Evolutionary conservation across 2,113 vertebrate species (phyloP).

Genomic region (Chloropsis hardwickii): DNA sequence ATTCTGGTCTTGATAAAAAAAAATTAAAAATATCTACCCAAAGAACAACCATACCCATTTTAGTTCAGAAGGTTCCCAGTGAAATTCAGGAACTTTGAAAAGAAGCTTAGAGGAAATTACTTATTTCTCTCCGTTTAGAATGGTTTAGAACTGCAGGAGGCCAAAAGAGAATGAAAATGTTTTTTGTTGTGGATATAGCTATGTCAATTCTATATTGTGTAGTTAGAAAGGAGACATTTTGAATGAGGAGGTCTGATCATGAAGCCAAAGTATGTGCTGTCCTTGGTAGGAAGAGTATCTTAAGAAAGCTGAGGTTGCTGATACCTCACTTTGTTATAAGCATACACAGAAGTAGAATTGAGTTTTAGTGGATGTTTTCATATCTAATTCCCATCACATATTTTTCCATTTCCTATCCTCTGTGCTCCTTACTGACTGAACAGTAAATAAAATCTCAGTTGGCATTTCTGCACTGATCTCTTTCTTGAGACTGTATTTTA

Average conservation of each 20-base stretch:
- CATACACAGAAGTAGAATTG: neutral
- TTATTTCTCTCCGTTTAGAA: neutral
- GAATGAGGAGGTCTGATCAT: neutral
- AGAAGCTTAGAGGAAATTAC: neutral
- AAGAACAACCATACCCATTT: neutral
- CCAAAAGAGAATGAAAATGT: neutral
- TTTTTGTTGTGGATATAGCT: neutral
- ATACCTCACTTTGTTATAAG: neutral
- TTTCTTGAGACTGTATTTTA: slow-evolving; percentile 40
- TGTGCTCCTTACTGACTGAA: neutral
- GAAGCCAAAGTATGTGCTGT: neutral
- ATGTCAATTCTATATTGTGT: neutral
- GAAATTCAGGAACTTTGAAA: neutral
- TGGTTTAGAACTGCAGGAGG: neutral
- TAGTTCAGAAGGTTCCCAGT: neutral
- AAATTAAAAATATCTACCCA: neutral
- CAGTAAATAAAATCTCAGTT: slow-evolving; percentile 48
- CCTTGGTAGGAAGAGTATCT: neutral
- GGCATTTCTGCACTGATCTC: slow-evolving; percentile 32
- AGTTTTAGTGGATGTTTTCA: neutral
- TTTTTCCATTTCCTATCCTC: slow-evolving; percentile 11
- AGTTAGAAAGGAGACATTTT: neutral
- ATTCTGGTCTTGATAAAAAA: neutral
- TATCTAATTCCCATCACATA: slow-evolving; percentile 4
- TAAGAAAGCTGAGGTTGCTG: neutral